phyloP scores from a whole-genome alignment of 2,888 invertebrate genomes.

The Ophion costatus region DNA sequence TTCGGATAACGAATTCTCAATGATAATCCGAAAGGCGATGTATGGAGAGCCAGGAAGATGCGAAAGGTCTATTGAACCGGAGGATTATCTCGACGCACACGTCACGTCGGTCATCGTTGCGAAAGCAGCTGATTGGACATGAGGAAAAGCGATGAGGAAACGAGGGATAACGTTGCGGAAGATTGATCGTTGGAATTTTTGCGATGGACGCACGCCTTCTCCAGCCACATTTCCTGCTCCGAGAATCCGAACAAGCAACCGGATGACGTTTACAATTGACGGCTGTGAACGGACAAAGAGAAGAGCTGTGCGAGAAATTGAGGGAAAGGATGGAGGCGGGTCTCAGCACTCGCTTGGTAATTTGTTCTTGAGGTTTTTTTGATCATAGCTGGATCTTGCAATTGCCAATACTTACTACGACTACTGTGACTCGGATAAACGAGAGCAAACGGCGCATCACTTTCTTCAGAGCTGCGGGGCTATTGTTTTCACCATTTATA shows the following conservation, averaged over 20 bases:
- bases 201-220: constrained; percentile 1
- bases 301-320: background rate
- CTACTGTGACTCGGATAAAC: too few species aligned
- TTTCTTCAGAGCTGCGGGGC: too few species aligned
- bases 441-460: too few species aligned
- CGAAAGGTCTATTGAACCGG: constrained; percentile 8
- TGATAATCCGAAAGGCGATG: constrained; percentile 46
- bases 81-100: constrained; percentile 24
- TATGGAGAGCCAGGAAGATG: background rate
- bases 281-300: background rate
- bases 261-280: constrained; percentile 1
- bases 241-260: background rate
- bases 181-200: constrained; percentile 52
- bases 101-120: constrained; percentile 31
- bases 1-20: constrained; percentile 52
- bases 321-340: too few species aligned
- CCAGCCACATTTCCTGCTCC: background rate
- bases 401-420: too few species aligned
- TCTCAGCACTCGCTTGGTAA: too few species aligned
- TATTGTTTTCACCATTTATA: too few species aligned
- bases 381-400: too few species aligned
- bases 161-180: background rate
- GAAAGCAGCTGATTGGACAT: constrained; percentile 21
- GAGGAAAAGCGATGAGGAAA: constrained; percentile 27
- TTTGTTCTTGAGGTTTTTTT: too few species aligned